Conservation (phyloP, 2,113 vertebrate species). For the Ceyx margarethae region DNA sequence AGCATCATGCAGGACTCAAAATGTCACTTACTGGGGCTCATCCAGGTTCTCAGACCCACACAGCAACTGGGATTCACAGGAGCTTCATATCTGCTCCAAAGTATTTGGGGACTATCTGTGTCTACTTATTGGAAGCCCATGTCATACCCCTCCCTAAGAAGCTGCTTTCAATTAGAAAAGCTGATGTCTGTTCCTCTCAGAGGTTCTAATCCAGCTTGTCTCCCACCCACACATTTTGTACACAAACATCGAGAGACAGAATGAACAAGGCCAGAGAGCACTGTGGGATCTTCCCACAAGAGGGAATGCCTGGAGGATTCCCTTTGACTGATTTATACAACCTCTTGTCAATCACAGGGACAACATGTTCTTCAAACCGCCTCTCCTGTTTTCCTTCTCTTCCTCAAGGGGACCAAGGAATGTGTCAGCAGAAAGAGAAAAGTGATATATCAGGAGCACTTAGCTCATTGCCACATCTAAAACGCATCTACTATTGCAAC, state of each 20-base stretch:
- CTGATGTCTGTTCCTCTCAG: slow-evolving; percentile 69
- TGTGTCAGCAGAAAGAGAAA: slow-evolving; percentile 39
- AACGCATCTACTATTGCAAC: slow-evolving; percentile 14
- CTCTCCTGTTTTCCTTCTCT: slow-evolving; percentile 65
- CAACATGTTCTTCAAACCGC: slow-evolving; percentile 59
- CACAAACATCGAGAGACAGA: slow-evolving; percentile 61
- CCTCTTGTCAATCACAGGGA: slow-evolving; percentile 68
- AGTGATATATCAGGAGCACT: background rate
- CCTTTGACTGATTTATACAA: slow-evolving; percentile 69
- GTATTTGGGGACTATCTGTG: background rate
- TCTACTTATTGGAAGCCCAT: slow-evolving; percentile 34
- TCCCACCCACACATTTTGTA: slow-evolving; percentile 73
- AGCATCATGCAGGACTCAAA: background rate
- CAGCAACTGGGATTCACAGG: slow-evolving; percentile 14
- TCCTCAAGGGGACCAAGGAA: slow-evolving; percentile 46
- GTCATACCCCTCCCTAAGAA: slow-evolving; percentile 44
- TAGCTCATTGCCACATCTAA: slow-evolving; percentile 53
- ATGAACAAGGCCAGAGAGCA: slow-evolving; percentile 38
- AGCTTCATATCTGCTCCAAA: slow-evolving; percentile 35
- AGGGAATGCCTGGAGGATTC: slow-evolving; percentile 73
- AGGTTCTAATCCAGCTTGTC: slow-evolving; percentile 73
- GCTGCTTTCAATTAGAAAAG: slow-evolving; percentile 79
- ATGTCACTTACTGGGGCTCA: background rate
- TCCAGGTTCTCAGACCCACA: slow-evolving; percentile 37
- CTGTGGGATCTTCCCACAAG: slow-evolving; percentile 69